Conservation (phyloP, 2,888 invertebrate species). For the Neoscelio sp. region DNA sequence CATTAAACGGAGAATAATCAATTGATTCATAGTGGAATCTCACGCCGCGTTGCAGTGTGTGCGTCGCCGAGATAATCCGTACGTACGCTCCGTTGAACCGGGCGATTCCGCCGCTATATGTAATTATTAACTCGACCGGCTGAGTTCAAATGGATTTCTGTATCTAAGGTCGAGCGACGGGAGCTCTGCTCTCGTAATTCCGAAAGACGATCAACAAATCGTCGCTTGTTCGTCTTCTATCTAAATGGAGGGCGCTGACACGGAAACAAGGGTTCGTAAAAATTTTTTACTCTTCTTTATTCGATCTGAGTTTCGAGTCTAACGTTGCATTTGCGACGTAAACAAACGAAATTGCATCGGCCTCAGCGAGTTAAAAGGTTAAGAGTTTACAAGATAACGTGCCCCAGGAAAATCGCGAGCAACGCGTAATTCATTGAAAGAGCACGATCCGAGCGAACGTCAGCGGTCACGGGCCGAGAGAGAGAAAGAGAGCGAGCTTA, state of each 20-base stretch:
- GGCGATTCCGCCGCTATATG: constrained; percentile 62
- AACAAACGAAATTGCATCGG: constrained; percentile 58
- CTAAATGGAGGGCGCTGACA: constrained; percentile 51
- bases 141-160: constrained; percentile 75
- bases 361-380: constrained; percentile 49
- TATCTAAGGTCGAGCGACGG: constrained; percentile 74
- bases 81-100: constrained; percentile 12
- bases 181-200: constrained; percentile 67
- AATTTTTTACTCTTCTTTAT: neutral
- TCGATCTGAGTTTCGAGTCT: too few relatives aligned
- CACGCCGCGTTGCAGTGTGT: neutral
- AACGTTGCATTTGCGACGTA: too few relatives aligned
- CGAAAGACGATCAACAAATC: constrained; percentile 70
- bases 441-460: constrained; percentile 60
- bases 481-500: constrained; percentile 33
- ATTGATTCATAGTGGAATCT: constrained; percentile 12
- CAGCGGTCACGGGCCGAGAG: constrained; percentile 10
- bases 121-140: constrained; percentile 77
- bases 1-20: neutral
- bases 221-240: constrained; percentile 68
- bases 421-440: constrained; percentile 73
- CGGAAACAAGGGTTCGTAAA: constrained; percentile 31
- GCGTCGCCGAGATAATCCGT: constrained; percentile 16
- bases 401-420: constrained; percentile 68
- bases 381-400: constrained; percentile 72